A percentile compares a stretch with the other conserved stretches of the same genome.
Conservation (phyloP, 2,797 vertebrate genomes). For the Prionace glauca region DNA sequence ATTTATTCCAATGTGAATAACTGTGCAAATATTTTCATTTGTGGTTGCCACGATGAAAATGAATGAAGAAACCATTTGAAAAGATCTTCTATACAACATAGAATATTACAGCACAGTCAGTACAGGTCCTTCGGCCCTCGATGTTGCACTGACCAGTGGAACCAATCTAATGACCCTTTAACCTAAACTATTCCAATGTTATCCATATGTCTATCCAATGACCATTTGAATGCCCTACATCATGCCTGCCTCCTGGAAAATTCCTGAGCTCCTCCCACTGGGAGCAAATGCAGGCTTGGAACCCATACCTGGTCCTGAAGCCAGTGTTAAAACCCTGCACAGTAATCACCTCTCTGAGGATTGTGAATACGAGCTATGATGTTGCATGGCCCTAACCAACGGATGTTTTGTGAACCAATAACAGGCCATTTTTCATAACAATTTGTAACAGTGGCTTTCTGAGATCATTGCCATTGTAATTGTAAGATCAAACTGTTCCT, state of each 20-base stretch:
- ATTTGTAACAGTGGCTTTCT: neutral
- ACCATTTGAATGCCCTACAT: neutral
- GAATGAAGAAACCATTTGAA: neutral
- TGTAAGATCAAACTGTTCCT: neutral
- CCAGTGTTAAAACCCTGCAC: neutral
- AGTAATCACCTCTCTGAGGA: neutral
- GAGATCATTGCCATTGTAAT: neutral
- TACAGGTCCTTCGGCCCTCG: too few species aligned
- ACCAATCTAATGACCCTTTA: too few species aligned
- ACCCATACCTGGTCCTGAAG: neutral
- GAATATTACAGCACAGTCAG: too few species aligned
- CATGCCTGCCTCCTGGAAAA: neutral
- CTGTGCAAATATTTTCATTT: neutral
- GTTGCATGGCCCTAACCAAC: neutral
- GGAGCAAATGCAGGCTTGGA: neutral
- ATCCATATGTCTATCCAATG: too few species aligned
- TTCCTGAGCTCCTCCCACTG: neutral
- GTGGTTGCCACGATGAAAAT: neutral
- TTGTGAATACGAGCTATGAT: neutral
- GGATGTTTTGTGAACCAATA: neutral
- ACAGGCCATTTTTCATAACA: neutral
- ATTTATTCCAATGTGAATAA: neutral
- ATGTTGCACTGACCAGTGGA: too few species aligned
- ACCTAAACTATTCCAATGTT: too few species aligned
- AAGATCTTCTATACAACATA: neutral